Evolutionary conservation across 2,113 vertebrate genomes (phyloP).

Genomic region (Seriola aureovittata): DNA sequence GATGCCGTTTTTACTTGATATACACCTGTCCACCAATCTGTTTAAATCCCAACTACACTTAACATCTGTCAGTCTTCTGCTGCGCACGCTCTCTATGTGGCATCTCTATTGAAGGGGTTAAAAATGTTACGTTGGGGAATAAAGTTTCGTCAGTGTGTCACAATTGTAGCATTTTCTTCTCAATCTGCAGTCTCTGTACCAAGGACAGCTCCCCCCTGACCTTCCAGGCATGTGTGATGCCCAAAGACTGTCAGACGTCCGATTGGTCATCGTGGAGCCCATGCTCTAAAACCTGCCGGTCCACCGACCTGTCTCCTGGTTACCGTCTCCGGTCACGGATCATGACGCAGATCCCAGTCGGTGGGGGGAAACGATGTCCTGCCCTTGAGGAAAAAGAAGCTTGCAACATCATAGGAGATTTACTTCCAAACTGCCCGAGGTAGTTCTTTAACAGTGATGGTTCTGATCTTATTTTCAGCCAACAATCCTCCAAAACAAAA

Average conservation of each 20-base stretch:
- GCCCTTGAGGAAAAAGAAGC: slow-evolving; percentile 91
- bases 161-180: slow-evolving; percentile 17
- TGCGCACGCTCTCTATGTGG: not conserved
- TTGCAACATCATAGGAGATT: slow-evolving; percentile 85
- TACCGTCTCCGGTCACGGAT: slow-evolving; percentile 87
- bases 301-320: slow-evolving; percentile 85
- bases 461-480: not conserved
- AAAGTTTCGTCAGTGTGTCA: not conserved
- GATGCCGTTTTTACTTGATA: slow-evolving; percentile 4
- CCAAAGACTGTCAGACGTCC: slow-evolving; percentile 89
- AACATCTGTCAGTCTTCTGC: not conserved
- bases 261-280: slow-evolving; percentile 93
- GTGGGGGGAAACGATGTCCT: slow-evolving; percentile 86
- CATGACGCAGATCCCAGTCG: slow-evolving; percentile 84
- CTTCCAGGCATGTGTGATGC: slow-evolving; percentile 89
- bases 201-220: slow-evolving; percentile 86
- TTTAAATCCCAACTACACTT: slow-evolving; percentile 30
- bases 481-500: not conserved
- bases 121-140: not conserved
- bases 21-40: slow-evolving; percentile 4
- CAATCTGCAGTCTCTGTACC: slow-evolving; percentile 87
- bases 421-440: slow-evolving; percentile 92
- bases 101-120: not conserved
- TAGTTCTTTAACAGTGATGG: slow-evolving; percentile 66
- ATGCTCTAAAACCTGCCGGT: slow-evolving; percentile 90